These are phyloP conservation scores for Hydroisotoma schaefferi DNA, from an alignment of 2,888 invertebrate species.

Conservation along the genomic window DNA sequence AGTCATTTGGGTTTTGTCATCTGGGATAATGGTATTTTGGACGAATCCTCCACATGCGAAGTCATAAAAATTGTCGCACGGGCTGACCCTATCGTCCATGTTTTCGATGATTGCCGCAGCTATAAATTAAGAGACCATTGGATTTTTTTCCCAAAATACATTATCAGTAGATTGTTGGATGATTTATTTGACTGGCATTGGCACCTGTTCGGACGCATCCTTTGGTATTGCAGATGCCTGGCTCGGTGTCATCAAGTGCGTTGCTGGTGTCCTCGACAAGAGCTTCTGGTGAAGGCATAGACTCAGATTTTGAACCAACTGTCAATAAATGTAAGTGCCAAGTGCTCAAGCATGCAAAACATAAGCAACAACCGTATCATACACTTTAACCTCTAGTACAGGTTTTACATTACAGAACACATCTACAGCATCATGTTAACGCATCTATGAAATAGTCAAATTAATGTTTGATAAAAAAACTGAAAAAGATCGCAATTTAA, in stretches of 20 bases:
- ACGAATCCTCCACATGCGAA: conserved; percentile 75
- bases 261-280: conserved; percentile 36
- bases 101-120: conserved; percentile 68
- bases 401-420: too few species aligned
- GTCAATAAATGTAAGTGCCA: conserved; percentile 48
- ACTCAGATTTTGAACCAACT: conserved; percentile 47
- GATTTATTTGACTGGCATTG: not conserved
- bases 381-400: conserved; percentile 9
- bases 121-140: conserved; percentile 46
- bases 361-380: conserved; percentile 24
- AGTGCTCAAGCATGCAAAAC: conserved; percentile 48
- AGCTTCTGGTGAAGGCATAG: conserved; percentile 49
- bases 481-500: too few species aligned
- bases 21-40: conserved; percentile 68
- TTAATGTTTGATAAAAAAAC: too few species aligned
- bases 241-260: conserved; percentile 26
- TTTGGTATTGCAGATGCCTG: conserved; percentile 53
- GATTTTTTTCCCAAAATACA: not conserved
- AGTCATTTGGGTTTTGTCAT: conserved; percentile 75
- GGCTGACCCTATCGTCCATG: conserved; percentile 68
- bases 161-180: conserved; percentile 1
- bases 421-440: too few species aligned
- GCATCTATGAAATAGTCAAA: too few species aligned
- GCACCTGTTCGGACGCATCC: conserved; percentile 76
- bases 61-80: conserved; percentile 77